Evolutionary conservation across 2,113 vertebrate species (phyloP).

Genomic region (Heliornis fulica): DNA sequence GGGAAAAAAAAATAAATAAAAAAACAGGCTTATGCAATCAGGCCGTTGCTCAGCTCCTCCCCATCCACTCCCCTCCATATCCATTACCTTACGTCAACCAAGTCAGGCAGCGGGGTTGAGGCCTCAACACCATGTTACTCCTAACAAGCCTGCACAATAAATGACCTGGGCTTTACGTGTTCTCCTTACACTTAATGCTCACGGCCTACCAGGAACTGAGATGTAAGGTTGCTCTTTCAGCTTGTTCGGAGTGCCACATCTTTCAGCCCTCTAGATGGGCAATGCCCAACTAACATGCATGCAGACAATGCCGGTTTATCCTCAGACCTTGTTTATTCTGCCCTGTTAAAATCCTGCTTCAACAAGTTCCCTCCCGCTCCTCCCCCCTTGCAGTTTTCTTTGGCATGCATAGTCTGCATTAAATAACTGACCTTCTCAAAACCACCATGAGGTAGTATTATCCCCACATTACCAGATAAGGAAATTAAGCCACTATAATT

Average conservation of each 20-base stretch:
- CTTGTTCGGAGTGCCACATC: background rate
- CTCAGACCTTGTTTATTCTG: slow-evolving; percentile 11
- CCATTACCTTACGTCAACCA: background rate
- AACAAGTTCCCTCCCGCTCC: background rate
- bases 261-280: background rate
- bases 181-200: background rate
- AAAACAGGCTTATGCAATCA: background rate
- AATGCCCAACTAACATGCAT: accelerated
- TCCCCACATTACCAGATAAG: slow-evolving; percentile 37
- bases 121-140: background rate
- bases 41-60: background rate
- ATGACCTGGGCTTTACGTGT: accelerated
- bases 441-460: slow-evolving; percentile 10
- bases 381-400: background rate
- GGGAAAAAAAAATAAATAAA: too few species aligned
- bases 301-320: background rate
- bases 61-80: background rate
- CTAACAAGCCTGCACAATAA: background rate
- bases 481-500: slow-evolving; percentile 46
- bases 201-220: background rate
- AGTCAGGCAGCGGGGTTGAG: background rate
- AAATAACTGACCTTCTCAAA: slow-evolving; percentile 57
- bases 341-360: background rate
- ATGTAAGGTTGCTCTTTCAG: background rate
- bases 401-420: background rate